These are phyloP conservation scores for Baryphthengus martii DNA, from an alignment of 2,113 vertebrate genomes.

Conservation along the genomic window DNA sequence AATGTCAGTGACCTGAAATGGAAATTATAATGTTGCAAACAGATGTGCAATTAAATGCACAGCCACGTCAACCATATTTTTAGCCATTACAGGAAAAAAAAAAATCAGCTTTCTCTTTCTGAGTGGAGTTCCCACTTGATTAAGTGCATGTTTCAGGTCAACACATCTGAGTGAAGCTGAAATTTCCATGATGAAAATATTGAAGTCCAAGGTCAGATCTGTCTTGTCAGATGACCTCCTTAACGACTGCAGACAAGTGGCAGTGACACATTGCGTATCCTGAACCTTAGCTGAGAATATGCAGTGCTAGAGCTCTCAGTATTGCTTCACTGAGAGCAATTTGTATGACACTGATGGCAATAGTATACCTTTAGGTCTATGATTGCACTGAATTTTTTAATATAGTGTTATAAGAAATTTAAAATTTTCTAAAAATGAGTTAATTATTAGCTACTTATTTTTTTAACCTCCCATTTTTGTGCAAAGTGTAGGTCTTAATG, in stretches of 20 bases:
- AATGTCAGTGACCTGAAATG: slow-evolving; percentile 28
- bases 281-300: not conserved
- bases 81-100: not conserved
- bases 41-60: slow-evolving; percentile 31
- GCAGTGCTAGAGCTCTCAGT: not conserved
- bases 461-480: not conserved
- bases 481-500: not conserved
- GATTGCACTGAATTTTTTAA: not conserved
- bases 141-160: slow-evolving; percentile 37
- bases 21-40: slow-evolving; percentile 33
- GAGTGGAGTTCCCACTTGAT: slow-evolving; percentile 12
- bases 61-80: not conserved
- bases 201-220: slow-evolving; percentile 14
- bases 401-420: not conserved
- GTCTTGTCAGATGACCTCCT: slow-evolving; percentile 13
- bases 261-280: not conserved
- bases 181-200: slow-evolving; percentile 22
- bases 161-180: not conserved
- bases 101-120: not conserved
- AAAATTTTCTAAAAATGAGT: not conserved
- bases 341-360: not conserved
- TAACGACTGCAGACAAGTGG: slow-evolving; percentile 17
- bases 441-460: not conserved
- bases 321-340: not conserved
- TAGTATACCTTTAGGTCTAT: not conserved